Evolutionary conservation across 2,113 vertebrate genomes (phyloP).

Genomic region (Atlantisia rogersi): DNA sequence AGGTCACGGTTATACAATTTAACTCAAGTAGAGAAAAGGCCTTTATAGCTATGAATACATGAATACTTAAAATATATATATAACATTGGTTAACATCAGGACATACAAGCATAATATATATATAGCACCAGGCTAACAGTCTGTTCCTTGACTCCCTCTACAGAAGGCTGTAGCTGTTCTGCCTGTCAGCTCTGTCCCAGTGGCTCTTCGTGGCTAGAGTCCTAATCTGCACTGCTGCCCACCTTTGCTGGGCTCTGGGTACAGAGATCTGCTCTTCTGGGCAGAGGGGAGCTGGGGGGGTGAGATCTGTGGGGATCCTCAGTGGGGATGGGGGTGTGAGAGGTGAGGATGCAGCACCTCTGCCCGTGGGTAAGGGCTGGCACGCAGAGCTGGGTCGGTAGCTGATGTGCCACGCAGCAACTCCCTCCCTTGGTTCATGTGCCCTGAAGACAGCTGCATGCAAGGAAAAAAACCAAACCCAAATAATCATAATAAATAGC

Average conservation of each 20-base stretch:
- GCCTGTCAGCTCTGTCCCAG: neutral
- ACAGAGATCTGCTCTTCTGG: neutral
- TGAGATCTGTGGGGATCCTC: rapidly evolving
- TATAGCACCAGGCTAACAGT: neutral
- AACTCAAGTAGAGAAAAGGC: conserved; percentile 54
- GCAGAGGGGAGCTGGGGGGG: neutral
- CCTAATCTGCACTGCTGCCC: neutral
- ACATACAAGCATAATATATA: conserved; percentile 42
- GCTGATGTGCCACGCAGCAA: neutral
- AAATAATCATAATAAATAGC: neutral
- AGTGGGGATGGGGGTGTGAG: rapidly evolving
- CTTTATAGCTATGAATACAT: conserved; percentile 66
- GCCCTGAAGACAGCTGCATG: neutral
- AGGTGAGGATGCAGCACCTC: neutral
- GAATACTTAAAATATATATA: conserved; percentile 63
- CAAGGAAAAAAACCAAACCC: neutral
- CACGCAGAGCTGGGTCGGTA: neutral
- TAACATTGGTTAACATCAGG: conserved; percentile 43
- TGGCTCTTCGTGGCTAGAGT: neutral
- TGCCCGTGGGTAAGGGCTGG: neutral
- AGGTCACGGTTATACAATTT: conserved; percentile 62
- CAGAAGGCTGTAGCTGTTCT: neutral
- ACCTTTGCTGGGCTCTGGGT: neutral
- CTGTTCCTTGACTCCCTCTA: neutral
- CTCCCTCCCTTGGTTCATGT: neutral